Percentiles rank a stretch among this genome's conserved stretches.
Conservation (phyloP, 2,888 invertebrate genomes). For the Pharmacophagus antenor region DNA sequence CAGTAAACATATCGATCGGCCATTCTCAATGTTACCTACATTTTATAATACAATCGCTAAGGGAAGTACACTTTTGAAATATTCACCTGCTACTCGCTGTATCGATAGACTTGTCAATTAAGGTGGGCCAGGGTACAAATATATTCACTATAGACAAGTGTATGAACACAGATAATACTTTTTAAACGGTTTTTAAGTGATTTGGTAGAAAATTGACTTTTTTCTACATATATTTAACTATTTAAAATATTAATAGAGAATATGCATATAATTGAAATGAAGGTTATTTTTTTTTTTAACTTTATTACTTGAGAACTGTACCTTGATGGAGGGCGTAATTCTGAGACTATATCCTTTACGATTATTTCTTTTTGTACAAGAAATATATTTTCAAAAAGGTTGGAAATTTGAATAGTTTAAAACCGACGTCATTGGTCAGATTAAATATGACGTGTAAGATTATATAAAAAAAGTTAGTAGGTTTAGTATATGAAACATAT, state of each 20-base stretch:
- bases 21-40: constrained; percentile 63
- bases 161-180: constrained; percentile 38
- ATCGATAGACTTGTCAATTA: constrained; percentile 36
- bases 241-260: no score
- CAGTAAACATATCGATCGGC: constrained; percentile 79
- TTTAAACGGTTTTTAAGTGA: constrained; percentile 35
- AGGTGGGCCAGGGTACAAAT: constrained; percentile 28
- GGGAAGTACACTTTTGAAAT: constrained; percentile 33
- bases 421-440: no score
- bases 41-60: constrained; percentile 41
- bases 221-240: constrained; percentile 28
- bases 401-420: no score
- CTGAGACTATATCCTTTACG: no score
- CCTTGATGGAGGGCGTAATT: no score
- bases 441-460: no score
- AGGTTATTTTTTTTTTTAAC: no score
- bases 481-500: no score
- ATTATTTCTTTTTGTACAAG: no score
- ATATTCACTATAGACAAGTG: constrained; percentile 34
- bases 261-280: constrained; percentile 5
- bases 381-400: no score
- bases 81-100: constrained; percentile 32
- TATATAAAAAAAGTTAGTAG: no score
- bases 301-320: no score
- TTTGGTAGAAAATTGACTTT: constrained; percentile 44